A percentile compares a stretch with the other conserved stretches of the same genome.
phyloP scores from a whole-genome alignment of 2,888 invertebrate species.

The Lochmaea capreae region DNA sequence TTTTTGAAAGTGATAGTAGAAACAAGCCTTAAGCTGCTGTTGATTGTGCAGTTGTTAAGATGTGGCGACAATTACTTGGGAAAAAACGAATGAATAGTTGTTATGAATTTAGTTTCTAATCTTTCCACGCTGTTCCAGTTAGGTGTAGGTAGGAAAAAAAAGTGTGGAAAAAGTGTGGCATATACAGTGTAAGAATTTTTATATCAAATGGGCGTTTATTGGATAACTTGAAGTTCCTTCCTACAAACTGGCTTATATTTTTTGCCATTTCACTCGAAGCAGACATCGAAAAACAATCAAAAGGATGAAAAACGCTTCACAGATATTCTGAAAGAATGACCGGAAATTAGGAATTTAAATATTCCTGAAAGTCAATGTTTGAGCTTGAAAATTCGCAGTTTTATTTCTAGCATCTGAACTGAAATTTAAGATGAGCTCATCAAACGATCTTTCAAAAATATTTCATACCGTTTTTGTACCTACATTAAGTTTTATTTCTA shows the following conservation, averaged over 20 bases:
- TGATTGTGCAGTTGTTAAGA: no score
- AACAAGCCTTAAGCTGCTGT: no score
- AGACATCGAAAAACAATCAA: neutral
- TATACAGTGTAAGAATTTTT: no score
- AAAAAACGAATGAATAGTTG: no score
- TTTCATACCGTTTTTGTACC: neutral
- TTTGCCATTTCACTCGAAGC: neutral
- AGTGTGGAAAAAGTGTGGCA: no score
- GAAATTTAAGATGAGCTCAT: neutral
- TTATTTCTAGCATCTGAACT: neutral
- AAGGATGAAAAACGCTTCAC: neutral
- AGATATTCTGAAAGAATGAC: constrained; percentile 11
- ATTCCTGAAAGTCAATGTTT: constrained; percentile 5
- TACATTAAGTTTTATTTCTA: neutral
- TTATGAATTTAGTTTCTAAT: no score
- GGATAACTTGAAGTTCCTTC: neutral
- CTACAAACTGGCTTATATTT: neutral
- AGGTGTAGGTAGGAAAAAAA: no score
- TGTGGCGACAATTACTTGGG: no score
- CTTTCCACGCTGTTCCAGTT: no score
- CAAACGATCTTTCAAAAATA: neutral
- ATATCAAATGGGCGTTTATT: no score
- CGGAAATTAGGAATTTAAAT: constrained; percentile 9
- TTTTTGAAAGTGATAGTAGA: no score
- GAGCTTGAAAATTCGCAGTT: neutral